Evolutionary conservation across 1,140 invertebrate species (phyloP).

Genomic region (Aphis craccivora): DNA sequence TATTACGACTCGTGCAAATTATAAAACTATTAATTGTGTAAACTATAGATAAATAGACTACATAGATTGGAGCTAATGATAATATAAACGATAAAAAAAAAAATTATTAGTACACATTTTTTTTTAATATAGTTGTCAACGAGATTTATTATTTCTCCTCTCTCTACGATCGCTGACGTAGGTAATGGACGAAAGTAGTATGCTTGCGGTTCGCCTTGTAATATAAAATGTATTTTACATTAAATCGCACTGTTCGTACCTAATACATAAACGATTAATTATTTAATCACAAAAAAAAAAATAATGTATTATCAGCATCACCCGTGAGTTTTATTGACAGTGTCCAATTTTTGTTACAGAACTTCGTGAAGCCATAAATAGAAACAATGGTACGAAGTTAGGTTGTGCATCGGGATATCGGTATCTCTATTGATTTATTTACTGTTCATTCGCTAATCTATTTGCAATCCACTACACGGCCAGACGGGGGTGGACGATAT

Average conservation of each 20-base stretch:
- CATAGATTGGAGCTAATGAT: neutral
- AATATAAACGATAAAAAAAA: neutral
- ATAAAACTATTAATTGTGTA: neutral
- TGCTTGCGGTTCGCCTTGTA: conserved; percentile 49
- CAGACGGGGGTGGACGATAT: neutral
- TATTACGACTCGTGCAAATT: neutral
- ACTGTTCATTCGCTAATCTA: neutral
- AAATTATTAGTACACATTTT: neutral
- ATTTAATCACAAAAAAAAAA: neutral
- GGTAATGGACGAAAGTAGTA: conserved; percentile 42
- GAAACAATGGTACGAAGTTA: neutral
- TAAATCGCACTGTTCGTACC: neutral
- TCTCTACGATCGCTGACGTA: neutral
- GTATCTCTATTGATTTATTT: neutral
- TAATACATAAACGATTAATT: neutral
- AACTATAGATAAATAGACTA: neutral
- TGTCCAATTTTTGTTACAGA: neutral
- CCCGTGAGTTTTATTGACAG: neutral
- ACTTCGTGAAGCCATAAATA: neutral
- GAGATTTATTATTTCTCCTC: neutral
- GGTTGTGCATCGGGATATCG: neutral
- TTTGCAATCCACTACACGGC: neutral
- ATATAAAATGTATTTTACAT: conserved; percentile 39
- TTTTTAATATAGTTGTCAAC: neutral
- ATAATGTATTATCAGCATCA: neutral